A percentile compares a stretch with the other conserved stretches of the same genome.
These are phyloP conservation scores for Arrhamphus sclerolepis DNA, from an alignment of 2,797 vertebrate species.

Conservation along the genomic window DNA sequence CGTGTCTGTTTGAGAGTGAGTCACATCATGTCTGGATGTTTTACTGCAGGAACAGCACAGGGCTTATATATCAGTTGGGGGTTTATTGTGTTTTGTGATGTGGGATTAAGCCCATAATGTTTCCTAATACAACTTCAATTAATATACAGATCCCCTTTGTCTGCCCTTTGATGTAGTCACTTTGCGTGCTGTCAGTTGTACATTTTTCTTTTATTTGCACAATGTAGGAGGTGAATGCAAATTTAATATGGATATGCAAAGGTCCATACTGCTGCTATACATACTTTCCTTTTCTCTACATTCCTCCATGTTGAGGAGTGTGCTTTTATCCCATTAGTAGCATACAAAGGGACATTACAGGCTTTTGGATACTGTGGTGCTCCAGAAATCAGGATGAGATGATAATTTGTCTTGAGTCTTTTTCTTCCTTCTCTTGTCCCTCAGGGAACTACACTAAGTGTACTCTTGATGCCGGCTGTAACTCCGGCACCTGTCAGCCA, in stretches of 20 bases:
- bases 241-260: neutral
- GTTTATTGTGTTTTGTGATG: constrained; percentile 20
- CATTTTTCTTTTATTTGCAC: neutral
- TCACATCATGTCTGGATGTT: constrained; percentile 47
- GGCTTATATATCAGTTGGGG: constrained; percentile 15
- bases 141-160: constrained; percentile 9
- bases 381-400: constrained; percentile 1
- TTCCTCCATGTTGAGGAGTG: neutral
- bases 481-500: constrained; percentile 60
- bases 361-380: neutral
- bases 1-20: constrained; percentile 41
- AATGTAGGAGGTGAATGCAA: no score
- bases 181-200: neutral
- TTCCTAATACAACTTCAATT: constrained; percentile 38
- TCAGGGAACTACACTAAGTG: constrained; percentile 12
- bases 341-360: neutral
- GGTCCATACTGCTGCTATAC: neutral
- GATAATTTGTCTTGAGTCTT: neutral
- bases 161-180: neutral
- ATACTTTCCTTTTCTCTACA: neutral
- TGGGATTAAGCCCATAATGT: constrained; percentile 34
- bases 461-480: constrained; percentile 19
- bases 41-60: neutral
- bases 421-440: constrained; percentile 9
- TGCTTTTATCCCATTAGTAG: neutral